Evolutionary conservation across 2,113 vertebrate genomes (phyloP).

Genomic region (Pristiophorus japonicus): DNA sequence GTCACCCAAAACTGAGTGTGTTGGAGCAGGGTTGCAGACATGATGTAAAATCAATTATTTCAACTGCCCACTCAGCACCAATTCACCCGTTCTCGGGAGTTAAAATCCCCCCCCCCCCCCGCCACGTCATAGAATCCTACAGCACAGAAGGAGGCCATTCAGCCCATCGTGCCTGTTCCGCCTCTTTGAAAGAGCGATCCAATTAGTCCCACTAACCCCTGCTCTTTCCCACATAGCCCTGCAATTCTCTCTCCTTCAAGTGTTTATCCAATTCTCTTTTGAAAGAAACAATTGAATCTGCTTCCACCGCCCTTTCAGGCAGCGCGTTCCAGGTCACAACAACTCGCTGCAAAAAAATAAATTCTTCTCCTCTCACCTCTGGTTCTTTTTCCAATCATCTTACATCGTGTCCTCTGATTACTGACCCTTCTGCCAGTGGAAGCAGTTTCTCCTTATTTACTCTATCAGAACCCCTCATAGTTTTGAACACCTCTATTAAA

Average conservation of each 20-base stretch:
- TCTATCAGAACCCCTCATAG: not conserved
- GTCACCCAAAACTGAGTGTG: not conserved
- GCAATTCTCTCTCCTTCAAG: not conserved
- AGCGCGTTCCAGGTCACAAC: not conserved
- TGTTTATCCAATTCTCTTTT: not conserved
- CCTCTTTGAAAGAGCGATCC: not conserved
- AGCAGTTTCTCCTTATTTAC: not conserved
- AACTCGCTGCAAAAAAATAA: not conserved
- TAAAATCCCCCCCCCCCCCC: not conserved
- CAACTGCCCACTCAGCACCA: not conserved
- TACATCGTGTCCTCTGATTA: no score
- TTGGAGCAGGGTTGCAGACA: no score
- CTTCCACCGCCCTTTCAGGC: not conserved
- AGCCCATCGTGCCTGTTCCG: not conserved
- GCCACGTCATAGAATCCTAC: not conserved
- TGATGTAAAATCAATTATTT: not conserved
- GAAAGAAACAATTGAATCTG: not conserved
- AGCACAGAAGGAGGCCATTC: not conserved
- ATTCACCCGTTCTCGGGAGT: not conserved
- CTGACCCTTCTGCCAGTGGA: no score
- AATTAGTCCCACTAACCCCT: not conserved
- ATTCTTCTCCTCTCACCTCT: not conserved
- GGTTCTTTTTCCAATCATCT: not conserved
- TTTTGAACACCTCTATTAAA: not conserved
- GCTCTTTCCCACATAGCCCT: not conserved